phyloP scores from a whole-genome alignment of 2,888 invertebrate species.

The Drosophila differens region DNA sequence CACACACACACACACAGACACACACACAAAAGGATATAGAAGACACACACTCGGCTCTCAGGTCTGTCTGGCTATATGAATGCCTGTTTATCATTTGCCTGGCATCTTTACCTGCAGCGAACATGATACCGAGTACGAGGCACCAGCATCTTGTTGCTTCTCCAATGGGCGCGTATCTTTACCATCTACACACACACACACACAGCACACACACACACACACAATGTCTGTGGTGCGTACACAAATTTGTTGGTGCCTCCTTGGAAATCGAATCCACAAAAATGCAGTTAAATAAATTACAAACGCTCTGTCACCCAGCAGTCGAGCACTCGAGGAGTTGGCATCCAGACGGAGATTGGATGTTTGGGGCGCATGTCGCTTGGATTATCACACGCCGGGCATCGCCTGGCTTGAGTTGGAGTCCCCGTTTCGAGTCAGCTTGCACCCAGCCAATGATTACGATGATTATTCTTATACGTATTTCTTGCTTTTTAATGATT shows the following conservation, averaged over 20 bases:
- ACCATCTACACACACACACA: constrained; percentile 56
- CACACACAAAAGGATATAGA: constrained; percentile 35
- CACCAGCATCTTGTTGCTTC: constrained; percentile 69
- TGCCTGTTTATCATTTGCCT: constrained; percentile 57
- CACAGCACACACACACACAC: neutral
- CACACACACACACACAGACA: constrained; percentile 45
- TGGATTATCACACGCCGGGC: constrained; percentile 71
- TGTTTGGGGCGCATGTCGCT: constrained; percentile 69
- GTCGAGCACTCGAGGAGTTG: constrained; percentile 32
- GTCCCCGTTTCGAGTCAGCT: constrained; percentile 13
- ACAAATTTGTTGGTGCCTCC: constrained; percentile 67
- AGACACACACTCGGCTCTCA: constrained; percentile 22
- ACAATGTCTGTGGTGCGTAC: constrained; percentile 58
- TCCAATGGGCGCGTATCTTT: constrained; percentile 63
- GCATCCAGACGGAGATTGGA: constrained; percentile 13
- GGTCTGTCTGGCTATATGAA: constrained; percentile 10
- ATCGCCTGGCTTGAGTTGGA: constrained; percentile 46
- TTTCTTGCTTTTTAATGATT: constrained; percentile 66
- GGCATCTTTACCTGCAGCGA: constrained; percentile 75
- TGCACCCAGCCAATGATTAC: constrained; percentile 50
- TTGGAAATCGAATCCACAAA: constrained; percentile 81
- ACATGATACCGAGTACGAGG: constrained; percentile 53
- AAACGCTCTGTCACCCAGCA: constrained; percentile 80
- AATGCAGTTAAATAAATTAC: constrained; percentile 82
- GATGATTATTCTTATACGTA: constrained; percentile 61